Evolutionary conservation across 2,888 invertebrate genomes (phyloP).

Genomic region (Caenorhabditis sp.): DNA sequence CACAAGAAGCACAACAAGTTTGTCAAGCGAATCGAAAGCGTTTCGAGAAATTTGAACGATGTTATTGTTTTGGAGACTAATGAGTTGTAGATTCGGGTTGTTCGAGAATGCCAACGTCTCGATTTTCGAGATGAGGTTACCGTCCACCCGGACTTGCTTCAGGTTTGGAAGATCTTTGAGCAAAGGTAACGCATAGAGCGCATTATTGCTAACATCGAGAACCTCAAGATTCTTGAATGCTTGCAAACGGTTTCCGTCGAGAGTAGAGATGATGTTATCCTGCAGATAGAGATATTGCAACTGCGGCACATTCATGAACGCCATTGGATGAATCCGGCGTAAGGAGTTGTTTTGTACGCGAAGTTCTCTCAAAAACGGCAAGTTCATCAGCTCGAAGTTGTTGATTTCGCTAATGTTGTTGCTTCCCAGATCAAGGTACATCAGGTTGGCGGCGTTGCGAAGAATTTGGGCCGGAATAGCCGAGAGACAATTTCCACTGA

Average conservation of each 20-base stretch:
- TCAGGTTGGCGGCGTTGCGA: constrained; percentile 89
- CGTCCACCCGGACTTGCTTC: constrained; percentile 86
- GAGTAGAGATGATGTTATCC: constrained; percentile 89
- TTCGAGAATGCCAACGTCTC: constrained; percentile 91
- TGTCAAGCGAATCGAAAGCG: constrained; percentile 84
- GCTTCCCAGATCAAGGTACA: constrained; percentile 88
- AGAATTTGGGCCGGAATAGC: constrained; percentile 91
- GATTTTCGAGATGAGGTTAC: constrained; percentile 87
- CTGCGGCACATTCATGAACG: constrained; percentile 91
- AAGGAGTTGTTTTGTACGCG: constrained; percentile 86
- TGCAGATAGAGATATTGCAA: constrained; percentile 87
- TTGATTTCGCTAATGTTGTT: constrained; percentile 88
- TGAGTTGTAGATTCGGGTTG: constrained; percentile 87
- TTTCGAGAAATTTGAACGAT: constrained; percentile 80
- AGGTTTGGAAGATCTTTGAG: constrained; percentile 90
- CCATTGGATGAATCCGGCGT: constrained; percentile 89
- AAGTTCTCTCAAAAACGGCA: constrained; percentile 88
- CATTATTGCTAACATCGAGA: constrained; percentile 90
- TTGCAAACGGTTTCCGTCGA: constrained; percentile 91
- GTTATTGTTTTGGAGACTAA: constrained; percentile 87
- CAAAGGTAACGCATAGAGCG: constrained; percentile 87
- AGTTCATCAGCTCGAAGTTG: constrained; percentile 89
- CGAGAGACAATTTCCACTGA: constrained; percentile 90
- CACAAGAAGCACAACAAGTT: constrained; percentile 89
- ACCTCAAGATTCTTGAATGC: constrained; percentile 89